phyloP scores from a whole-genome alignment of 2,113 vertebrate genomes.

The Esox niger region DNA sequence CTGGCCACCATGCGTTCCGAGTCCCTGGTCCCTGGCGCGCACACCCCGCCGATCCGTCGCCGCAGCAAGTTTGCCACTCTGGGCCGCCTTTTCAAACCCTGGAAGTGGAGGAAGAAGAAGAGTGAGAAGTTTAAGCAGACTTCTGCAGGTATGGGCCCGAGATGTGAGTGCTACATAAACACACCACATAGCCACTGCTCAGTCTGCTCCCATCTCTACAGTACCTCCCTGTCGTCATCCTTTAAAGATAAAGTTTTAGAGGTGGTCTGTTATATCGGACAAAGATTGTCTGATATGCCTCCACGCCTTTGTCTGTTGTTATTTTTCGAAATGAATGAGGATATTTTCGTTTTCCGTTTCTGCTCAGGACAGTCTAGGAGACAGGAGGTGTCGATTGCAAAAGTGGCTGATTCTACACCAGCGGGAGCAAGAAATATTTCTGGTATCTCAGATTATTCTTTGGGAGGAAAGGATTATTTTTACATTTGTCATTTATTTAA shows the following conservation, averaged over 20 bases:
- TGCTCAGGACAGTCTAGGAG: no score
- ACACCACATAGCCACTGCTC: background rate
- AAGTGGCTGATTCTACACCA: no score
- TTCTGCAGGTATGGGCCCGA: slow-evolving; percentile 83
- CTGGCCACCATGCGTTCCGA: slow-evolving; percentile 95
- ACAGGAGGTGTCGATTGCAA: no score
- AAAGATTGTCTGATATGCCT: background rate
- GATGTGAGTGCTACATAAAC: background rate
- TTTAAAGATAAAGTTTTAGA: background rate
- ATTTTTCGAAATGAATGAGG: no score
- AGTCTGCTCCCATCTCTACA: background rate
- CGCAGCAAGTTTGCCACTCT: slow-evolving; percentile 95
- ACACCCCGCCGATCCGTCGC: slow-evolving; percentile 90
- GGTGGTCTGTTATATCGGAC: background rate
- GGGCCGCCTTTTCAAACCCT: slow-evolving; percentile 94
- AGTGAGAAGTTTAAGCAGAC: slow-evolving; percentile 98
- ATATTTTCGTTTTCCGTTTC: no score
- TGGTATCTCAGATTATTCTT: no score
- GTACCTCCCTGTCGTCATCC: background rate
- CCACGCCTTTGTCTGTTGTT: background rate
- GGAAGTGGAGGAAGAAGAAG: slow-evolving; percentile 99
- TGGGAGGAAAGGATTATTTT: no score
- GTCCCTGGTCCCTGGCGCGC: slow-evolving; percentile 87
- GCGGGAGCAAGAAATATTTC: no score
- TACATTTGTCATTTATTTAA: no score